A percentile compares a stretch with the other conserved stretches of the same genome.
Conservation (phyloP, 2,113 vertebrate genomes). For the Pantherophis guttatus region DNA sequence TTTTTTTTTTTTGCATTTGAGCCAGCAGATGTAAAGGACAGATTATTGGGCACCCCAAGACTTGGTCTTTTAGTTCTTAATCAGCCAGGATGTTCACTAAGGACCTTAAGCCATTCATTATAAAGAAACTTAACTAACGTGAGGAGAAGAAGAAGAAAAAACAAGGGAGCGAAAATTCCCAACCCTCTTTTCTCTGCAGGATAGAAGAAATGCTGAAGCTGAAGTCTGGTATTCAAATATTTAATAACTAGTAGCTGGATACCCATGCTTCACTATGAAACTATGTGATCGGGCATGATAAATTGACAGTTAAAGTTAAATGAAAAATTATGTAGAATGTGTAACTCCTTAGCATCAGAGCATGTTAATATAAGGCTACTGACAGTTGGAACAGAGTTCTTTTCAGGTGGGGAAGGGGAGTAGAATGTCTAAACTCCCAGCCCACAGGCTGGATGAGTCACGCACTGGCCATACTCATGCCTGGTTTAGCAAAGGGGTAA, state of each 20-base stretch:
- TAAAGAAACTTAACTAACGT: not conserved
- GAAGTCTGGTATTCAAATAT: not conserved
- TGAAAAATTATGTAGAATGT: no score
- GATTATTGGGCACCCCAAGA: not conserved
- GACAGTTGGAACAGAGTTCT: no score
- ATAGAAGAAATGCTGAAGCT: not conserved
- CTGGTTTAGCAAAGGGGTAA: no score
- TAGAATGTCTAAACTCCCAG: no score
- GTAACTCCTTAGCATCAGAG: no score
- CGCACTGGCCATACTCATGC: no score
- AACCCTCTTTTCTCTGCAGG: not conserved
- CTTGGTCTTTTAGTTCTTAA: not conserved
- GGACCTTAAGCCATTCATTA: not conserved
- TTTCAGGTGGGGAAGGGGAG: no score
- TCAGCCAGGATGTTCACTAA: not conserved
- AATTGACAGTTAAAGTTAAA: no score
- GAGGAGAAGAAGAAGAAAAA: not conserved
- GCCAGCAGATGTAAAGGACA: not conserved
- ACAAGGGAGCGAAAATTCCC: not conserved
- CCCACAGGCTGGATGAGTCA: no score
- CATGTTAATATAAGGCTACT: no score
- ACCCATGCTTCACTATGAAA: no score
- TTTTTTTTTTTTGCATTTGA: not conserved
- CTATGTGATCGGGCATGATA: no score
- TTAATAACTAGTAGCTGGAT: not conserved